phyloP scores from a whole-genome alignment of 1,140 invertebrate genomes.

The Philopotamus ludificatus region DNA sequence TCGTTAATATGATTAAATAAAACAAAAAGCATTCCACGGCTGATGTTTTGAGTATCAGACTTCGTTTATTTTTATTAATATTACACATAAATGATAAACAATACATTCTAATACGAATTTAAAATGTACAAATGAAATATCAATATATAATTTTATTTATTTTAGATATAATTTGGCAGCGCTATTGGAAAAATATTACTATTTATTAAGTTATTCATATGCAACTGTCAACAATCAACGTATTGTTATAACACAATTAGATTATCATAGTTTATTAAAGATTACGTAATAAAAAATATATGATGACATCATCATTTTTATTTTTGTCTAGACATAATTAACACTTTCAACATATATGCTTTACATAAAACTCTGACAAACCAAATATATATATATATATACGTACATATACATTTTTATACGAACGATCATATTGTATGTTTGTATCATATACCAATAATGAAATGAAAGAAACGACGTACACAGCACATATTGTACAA shows the following conservation, averaged over 20 bases:
- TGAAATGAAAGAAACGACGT: background rate
- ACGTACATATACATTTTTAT: background rate
- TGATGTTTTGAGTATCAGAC: slow-evolving; percentile 35
- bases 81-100: slow-evolving; percentile 41
- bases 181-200: slow-evolving; percentile 43
- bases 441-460: background rate
- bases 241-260: slow-evolving; percentile 39
- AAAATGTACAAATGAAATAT: slow-evolving; percentile 40
- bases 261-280: slow-evolving; percentile 32
- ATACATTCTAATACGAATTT: slow-evolving; percentile 39
- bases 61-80: slow-evolving; percentile 38
- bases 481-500: slow-evolving; percentile 1
- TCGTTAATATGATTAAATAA: slow-evolving; percentile 17
- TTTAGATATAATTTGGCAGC: slow-evolving; percentile 43
- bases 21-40: slow-evolving; percentile 22
- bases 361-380: slow-evolving; percentile 3
- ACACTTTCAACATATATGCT: slow-evolving; percentile 7
- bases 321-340: slow-evolving; percentile 30
- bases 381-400: background rate
- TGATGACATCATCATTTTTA: slow-evolving; percentile 29
- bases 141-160: slow-evolving; percentile 29
- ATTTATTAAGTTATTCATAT: slow-evolving; percentile 33
- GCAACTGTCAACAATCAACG: slow-evolving; percentile 34
- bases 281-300: slow-evolving; percentile 41
- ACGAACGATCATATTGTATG: no score